Evolutionary conservation across 1,140 invertebrate genomes (phyloP).

Genomic region (Rhopalosiphum padi): DNA sequence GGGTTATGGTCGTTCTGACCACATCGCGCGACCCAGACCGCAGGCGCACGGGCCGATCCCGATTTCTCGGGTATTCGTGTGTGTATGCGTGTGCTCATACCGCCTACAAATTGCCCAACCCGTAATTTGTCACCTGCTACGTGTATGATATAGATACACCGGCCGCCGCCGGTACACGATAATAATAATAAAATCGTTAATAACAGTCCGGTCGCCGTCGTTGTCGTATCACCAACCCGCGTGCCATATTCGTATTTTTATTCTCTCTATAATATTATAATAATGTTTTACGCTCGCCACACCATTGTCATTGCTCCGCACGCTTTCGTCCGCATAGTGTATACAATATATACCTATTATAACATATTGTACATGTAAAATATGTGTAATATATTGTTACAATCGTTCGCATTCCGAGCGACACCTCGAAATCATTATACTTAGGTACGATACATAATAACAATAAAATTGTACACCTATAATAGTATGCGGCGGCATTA

Average conservation of each 20-base stretch:
- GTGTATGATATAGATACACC: neutral
- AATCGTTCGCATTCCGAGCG: constrained; percentile 27
- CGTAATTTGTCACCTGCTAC: constrained; percentile 53
- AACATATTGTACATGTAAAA: neutral
- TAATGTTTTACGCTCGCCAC: neutral
- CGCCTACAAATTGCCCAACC: constrained; percentile 55
- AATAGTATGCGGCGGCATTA: neutral
- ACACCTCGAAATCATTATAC: neutral
- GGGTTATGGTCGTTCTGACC: constrained; percentile 19
- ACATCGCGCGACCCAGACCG: constrained; percentile 35
- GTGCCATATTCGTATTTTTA: neutral
- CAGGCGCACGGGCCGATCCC: constrained; percentile 45
- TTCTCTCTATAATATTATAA: neutral
- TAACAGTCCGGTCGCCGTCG: constrained; percentile 39
- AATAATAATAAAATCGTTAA: constrained; percentile 56
- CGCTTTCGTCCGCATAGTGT: neutral
- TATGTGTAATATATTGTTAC: constrained; percentile 4
- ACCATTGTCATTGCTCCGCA: constrained; percentile 46
- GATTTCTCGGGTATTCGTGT: constrained; percentile 38
- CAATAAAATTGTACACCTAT: neutral
- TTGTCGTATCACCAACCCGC: neutral
- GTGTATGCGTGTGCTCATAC: neutral
- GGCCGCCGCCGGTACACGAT: neutral
- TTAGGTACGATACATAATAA: neutral
- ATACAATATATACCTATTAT: neutral